phyloP scores from a whole-genome alignment of 2,797 vertebrate species.

The Rachycentron canadum region DNA sequence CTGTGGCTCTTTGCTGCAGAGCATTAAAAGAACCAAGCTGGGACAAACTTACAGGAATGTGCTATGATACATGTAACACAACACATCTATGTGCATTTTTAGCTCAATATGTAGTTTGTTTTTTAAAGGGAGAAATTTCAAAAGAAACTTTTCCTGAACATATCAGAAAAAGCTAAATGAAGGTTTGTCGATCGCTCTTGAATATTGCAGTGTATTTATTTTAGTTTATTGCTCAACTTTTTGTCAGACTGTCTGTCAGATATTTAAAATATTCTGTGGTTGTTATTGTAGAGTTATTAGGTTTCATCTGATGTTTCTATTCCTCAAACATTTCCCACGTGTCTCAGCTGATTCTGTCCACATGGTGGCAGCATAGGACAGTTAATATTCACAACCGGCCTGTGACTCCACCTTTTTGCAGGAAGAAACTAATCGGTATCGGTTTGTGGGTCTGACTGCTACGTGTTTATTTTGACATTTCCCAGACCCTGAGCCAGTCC shows the following conservation, averaged over 20 bases:
- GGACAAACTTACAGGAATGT: too few species aligned
- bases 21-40: too few species aligned
- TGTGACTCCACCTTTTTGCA: background rate
- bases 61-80: too few species aligned
- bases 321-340: background rate
- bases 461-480: background rate
- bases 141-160: background rate
- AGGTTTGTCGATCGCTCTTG: background rate
- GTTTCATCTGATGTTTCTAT: background rate
- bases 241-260: background rate
- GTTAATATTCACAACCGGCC: background rate
- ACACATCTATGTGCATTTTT: too few species aligned
- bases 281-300: background rate
- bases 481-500: conserved; percentile 93
- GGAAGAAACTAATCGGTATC: background rate
- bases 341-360: conserved; percentile 30
- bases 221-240: background rate
- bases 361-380: conserved; percentile 47
- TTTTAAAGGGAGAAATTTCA: too few species aligned
- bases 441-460: background rate
- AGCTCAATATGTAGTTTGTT: too few species aligned
- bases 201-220: background rate
- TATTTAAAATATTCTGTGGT: background rate
- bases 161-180: background rate
- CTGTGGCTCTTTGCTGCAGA: too few species aligned